Conservation (phyloP, 2,113 vertebrate genomes). For the Raja brachyura region DNA sequence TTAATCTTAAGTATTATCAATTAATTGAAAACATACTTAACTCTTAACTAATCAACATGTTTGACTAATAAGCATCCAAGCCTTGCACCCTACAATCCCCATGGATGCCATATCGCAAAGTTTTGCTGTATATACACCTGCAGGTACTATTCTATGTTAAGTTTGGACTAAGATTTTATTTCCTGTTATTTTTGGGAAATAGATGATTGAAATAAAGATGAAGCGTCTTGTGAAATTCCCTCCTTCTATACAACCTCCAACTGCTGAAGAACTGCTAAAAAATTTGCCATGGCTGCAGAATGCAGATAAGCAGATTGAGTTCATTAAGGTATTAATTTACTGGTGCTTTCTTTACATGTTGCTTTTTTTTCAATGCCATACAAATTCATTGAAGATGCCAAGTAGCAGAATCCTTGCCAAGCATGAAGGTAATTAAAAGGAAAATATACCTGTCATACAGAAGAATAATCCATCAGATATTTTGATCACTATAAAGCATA, state of each 20-base stretch:
- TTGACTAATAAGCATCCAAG: too few relatives aligned
- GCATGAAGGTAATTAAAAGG: neutral
- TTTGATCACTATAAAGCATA: neutral
- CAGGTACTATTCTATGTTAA: neutral
- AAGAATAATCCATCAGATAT: neutral
- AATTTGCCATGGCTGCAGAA: constrained; percentile 54
- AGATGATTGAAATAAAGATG: constrained; percentile 49
- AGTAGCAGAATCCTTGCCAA: neutral
- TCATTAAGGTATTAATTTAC: constrained; percentile 52
- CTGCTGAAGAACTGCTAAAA: constrained; percentile 47
- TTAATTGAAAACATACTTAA: too few relatives aligned
- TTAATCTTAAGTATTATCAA: too few relatives aligned
- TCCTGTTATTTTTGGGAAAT: constrained; percentile 16
- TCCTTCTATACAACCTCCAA: constrained; percentile 49
- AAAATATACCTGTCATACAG: neutral
- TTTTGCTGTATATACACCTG: too few relatives aligned
- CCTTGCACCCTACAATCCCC: too few relatives aligned
- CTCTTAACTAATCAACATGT: too few relatives aligned
- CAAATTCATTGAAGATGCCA: neutral
- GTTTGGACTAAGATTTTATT: constrained; percentile 1
- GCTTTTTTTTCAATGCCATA: neutral
- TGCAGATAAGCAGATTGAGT: constrained; percentile 51
- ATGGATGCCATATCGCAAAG: too few relatives aligned
- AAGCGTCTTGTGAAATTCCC: constrained; percentile 51
- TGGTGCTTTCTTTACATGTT: neutral